These are phyloP conservation scores for Drosophila mulleri DNA, from an alignment of 2,888 invertebrate species.

Conservation along the genomic window DNA sequence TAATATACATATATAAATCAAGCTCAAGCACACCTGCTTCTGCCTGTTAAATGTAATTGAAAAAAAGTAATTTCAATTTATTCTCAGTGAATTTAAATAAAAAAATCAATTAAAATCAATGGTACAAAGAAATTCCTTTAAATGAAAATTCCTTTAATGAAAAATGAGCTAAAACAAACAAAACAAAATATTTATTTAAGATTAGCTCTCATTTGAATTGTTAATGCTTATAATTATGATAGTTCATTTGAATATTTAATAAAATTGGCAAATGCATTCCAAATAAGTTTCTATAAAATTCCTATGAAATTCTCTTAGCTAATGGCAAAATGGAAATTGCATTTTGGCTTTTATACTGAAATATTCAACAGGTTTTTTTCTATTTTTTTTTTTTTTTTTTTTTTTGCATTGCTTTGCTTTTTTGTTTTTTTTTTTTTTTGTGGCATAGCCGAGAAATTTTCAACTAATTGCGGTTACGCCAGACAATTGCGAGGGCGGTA, in stretches of 20 bases:
- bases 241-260: not conserved
- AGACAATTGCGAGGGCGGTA: not conserved
- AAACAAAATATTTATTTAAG: not conserved
- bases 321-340: not conserved
- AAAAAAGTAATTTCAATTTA: not conserved
- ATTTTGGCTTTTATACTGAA: not conserved
- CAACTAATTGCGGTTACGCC: conserved; percentile 9
- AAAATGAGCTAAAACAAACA: not conserved
- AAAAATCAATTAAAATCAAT: not conserved
- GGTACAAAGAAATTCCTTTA: not conserved
- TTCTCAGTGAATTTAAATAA: not conserved
- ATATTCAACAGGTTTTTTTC: conserved; percentile 15
- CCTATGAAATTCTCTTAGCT: not conserved
- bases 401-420: not conserved
- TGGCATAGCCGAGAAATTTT: not conserved
- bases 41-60: not conserved
- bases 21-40: not conserved
- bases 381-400: no score
- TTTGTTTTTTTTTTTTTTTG: not conserved
- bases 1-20: no score
- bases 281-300: not conserved
- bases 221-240: no score
- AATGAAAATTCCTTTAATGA: not conserved
- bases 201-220: no score
- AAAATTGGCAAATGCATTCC: not conserved